Evolutionary conservation across 2,113 vertebrate species (phyloP), one percentile per base, ranked within the genome.

Genomic region (Chaetodon auriga): DNA sequence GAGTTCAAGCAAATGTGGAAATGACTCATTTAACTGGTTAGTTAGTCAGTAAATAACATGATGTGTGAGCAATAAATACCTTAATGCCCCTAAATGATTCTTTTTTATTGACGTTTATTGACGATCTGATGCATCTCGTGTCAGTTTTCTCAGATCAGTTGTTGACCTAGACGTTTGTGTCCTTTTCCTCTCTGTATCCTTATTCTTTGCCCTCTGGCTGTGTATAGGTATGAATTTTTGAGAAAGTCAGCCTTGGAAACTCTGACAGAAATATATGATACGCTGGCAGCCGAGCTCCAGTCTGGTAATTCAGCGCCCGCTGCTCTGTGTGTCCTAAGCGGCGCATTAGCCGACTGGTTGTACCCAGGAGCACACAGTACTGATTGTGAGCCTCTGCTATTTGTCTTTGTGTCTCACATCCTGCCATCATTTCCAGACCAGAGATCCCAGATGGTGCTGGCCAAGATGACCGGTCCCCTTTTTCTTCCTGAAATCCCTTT

Each of bases 331-430:
- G 16, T 76, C 55, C 74, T 65, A 21, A 21, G 16, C 69, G 57
- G 76, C 5, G 14, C 51, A 30, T 86, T 16, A 66, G 41, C 54
- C 4, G 21, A 58, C 3, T 14, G 66, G 60, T 69, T 0, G 0
- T 82, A 41, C 80, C 46, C 64, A 53, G 19, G 7, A 80, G 71
- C 16, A 21, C 55, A 77, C 70, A 57, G 54, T 61, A 53, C 19
- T 70, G 54, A 60, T 57, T 55, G 43, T 63, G 55, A 80, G 66
- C 19, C 19, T 51, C 61, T n/a, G 80, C 76, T 72, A 61, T 86
- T 82, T 36, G 64, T 73, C 85, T 85, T 82, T 69, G 78, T 81
- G 70, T 76, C 68, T 71, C 65, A 78, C 83, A 45, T 25, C 15
- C 2, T 51, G 64, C 19, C 9, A 23, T 76, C 71, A 63, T 78